Conservation (phyloP, 2,113 vertebrate species). For the Hippoglossus stenolepis region DNA sequence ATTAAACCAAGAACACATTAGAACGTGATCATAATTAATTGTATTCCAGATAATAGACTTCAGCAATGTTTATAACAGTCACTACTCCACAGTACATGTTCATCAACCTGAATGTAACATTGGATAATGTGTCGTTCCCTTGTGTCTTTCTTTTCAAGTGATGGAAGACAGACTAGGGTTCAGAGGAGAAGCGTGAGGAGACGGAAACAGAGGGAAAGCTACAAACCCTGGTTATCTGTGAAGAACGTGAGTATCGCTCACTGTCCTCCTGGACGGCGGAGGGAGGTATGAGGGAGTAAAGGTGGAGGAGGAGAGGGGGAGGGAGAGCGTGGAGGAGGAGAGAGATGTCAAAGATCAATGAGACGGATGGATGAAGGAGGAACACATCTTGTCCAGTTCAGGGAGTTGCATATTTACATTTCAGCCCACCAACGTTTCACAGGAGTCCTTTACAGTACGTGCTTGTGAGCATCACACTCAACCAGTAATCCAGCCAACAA, state of each 20-base stretch:
- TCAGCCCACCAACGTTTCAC: neutral
- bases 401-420: neutral
- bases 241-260: conserved; percentile 90
- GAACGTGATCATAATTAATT: neutral
- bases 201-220: conserved; percentile 56
- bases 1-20: neutral
- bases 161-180: neutral
- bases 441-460: neutral
- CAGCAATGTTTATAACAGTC: neutral
- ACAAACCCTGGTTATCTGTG: conserved; percentile 91
- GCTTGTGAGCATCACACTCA: neutral
- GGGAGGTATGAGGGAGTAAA: neutral
- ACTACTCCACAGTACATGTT: neutral
- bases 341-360: conserved; percentile 52
- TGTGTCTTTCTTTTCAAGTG: conserved; percentile 1
- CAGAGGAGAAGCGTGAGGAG: conserved; percentile 17
- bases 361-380: conserved; percentile 21
- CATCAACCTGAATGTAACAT: neutral
- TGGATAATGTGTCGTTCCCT: neutral
- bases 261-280: conserved; percentile 91
- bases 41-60: neutral
- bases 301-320: conserved; percentile 38
- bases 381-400: neutral
- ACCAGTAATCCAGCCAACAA: conserved; percentile 7
- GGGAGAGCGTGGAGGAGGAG: conserved; percentile 23